phyloP scores from a whole-genome alignment of 1,140 invertebrate species.

The Bombus turneri region DNA sequence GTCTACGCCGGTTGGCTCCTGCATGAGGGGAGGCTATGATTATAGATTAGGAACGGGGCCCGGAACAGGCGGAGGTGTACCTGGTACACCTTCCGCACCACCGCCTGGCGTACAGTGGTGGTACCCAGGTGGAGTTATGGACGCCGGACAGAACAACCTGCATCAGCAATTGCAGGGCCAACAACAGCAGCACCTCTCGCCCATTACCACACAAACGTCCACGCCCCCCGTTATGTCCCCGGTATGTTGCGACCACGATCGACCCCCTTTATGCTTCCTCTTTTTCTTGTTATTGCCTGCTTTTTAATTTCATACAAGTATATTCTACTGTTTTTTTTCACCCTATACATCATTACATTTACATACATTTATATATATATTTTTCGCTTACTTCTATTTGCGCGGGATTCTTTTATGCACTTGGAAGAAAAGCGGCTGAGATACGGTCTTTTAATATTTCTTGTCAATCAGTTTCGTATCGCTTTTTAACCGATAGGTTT shows the following conservation, averaged over 20 bases:
- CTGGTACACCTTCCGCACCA: slow-evolving; percentile 80
- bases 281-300: slow-evolving; percentile 55
- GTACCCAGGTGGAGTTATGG: slow-evolving; percentile 83
- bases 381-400: slow-evolving; percentile 18
- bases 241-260: slow-evolving; percentile 73
- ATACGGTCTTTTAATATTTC: background rate
- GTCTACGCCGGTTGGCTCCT: slow-evolving; percentile 79
- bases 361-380: background rate
- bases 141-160: slow-evolving; percentile 82
- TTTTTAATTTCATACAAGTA: slow-evolving; percentile 23
- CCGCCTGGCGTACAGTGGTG: slow-evolving; percentile 86
- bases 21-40: slow-evolving; percentile 84
- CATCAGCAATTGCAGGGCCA: slow-evolving; percentile 83
- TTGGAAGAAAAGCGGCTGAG: background rate
- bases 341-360: background rate
- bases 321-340: background rate
- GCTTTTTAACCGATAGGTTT: slow-evolving; percentile 2
- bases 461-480: background rate
- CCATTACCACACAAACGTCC: slow-evolving; percentile 80
- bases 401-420: slow-evolving; percentile 17
- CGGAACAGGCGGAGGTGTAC: slow-evolving; percentile 77
- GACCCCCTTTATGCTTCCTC: slow-evolving; percentile 56
- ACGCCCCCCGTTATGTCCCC: slow-evolving; percentile 79
- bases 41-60: slow-evolving; percentile 83
- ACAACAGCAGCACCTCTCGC: slow-evolving; percentile 81